phyloP scores from a whole-genome alignment of 2,113 vertebrate species.

The Carassius auratus region DNA sequence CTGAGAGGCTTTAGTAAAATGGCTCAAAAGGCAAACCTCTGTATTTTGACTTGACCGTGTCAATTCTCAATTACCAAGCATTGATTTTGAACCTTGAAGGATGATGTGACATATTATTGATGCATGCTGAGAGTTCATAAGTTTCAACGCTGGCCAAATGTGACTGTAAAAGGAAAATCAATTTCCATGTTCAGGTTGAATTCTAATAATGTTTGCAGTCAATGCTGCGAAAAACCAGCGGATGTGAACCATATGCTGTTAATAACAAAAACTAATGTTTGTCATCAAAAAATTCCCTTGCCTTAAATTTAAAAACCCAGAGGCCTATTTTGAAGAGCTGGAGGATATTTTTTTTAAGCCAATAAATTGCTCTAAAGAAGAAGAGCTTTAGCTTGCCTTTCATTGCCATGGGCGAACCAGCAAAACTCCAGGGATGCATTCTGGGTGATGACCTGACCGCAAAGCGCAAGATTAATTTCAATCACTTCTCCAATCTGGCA shows the following conservation, averaged over 20 bases:
- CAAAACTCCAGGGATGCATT: conserved; percentile 45
- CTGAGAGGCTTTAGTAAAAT: not conserved
- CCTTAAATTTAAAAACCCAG: not conserved
- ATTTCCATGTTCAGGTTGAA: conserved; percentile 40
- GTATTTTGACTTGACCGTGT: conserved; percentile 9
- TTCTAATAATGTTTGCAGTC: not conserved
- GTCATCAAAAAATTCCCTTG: not conserved
- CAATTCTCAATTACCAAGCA: conserved; percentile 60
- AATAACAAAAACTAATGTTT: not conserved
- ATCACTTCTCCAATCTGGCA: conserved; percentile 63
- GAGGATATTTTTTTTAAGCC: not conserved
- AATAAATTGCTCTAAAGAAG: not conserved
- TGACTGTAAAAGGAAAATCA: conserved; percentile 29
- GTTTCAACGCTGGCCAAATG: conserved; percentile 24
- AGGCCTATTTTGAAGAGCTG: not conserved
- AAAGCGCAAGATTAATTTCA: conserved; percentile 64
- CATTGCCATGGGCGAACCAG: not conserved
- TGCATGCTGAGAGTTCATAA: conserved; percentile 46
- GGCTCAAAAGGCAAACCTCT: not conserved
- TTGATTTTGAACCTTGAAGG: conserved; percentile 60
- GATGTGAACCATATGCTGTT: not conserved
- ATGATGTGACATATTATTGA: conserved; percentile 50
- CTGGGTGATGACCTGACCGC: conserved; percentile 38
- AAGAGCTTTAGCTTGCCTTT: not conserved
- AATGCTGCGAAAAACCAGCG: not conserved